Conservation (phyloP, 1,140 invertebrate species). For the Drosophila funebris region DNA sequence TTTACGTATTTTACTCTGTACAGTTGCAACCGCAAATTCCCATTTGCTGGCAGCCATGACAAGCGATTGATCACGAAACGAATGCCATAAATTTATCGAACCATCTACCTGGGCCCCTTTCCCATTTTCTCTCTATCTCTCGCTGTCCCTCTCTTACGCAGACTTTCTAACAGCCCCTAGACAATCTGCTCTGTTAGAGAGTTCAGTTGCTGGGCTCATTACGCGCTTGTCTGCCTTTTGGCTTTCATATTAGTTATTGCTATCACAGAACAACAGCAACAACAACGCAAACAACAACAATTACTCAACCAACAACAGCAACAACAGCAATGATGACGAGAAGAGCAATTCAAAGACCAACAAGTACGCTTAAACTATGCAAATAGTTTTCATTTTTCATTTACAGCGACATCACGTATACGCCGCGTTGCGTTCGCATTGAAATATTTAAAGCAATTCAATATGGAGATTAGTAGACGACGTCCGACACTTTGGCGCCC, state of each 20-base stretch:
- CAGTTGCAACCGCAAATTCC: constrained; percentile 71
- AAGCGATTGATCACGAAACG: constrained; percentile 71
- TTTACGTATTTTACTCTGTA: neutral
- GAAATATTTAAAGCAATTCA: constrained; percentile 71
- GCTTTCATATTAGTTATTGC: constrained; percentile 8
- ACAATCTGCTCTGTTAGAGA: neutral
- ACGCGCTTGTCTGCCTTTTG: constrained; percentile 14
- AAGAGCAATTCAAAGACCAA: neutral
- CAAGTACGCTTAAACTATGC: constrained; percentile 68
- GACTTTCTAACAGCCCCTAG: neutral
- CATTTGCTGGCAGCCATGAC: constrained; percentile 61
- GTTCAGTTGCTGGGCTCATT: constrained; percentile 13
- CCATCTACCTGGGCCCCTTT: neutral
- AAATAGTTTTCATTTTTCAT: constrained; percentile 73
- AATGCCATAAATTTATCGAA: constrained; percentile 68
- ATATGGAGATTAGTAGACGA: constrained; percentile 58
- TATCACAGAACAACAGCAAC: constrained; percentile 15
- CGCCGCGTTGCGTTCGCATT: constrained; percentile 52
- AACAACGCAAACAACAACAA: neutral
- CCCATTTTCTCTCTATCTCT: neutral
- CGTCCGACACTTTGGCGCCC: neutral
- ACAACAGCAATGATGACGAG: neutral
- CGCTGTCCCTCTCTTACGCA: neutral
- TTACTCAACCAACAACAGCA: constrained; percentile 9
- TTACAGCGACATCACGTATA: constrained; percentile 55